A percentile compares a stretch with the other conserved stretches of the same genome.
Evolutionary conservation across 1,140 invertebrate species (phyloP).

Genomic region (Lutraria rhynchaena): DNA sequence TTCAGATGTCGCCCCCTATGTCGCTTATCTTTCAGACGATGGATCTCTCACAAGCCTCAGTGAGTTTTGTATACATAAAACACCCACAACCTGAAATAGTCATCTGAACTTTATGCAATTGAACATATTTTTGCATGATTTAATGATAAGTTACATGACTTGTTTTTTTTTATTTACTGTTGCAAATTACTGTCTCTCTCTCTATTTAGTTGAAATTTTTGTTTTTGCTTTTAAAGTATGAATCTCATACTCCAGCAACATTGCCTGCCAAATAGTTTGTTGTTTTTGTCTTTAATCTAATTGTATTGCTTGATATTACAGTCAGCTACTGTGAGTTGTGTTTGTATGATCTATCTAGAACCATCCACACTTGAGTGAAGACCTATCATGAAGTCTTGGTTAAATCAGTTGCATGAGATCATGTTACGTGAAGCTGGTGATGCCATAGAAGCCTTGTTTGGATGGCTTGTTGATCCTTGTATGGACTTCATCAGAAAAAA

Average conservation of each 20-base stretch:
- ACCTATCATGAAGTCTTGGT: conserved; percentile 81
- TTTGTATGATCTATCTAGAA: conserved; percentile 83
- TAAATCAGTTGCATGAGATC: conserved; percentile 71
- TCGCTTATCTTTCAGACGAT: conserved; percentile 83
- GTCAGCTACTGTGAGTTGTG: conserved; percentile 82
- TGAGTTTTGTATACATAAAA: conserved; percentile 65
- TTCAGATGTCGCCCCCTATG: conserved; percentile 83
- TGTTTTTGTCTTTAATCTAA: too few species aligned
- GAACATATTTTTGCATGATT: too few species aligned
- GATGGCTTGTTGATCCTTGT: conserved; percentile 83
- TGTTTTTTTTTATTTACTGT: too few species aligned
- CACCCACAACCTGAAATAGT: too few species aligned
- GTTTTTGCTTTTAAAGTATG: too few species aligned
- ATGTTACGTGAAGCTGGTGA: conserved; percentile 72
- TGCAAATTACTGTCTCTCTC: too few species aligned
- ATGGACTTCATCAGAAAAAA: conserved; percentile 81
- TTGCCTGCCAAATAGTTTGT: too few species aligned
- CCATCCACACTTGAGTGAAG: conserved; percentile 82
- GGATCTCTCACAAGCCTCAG: conserved; percentile 85
- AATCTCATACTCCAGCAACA: too few species aligned
- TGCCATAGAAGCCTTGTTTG: conserved; percentile 76
- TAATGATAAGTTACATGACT: too few species aligned
- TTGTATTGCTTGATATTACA: conserved; percentile 64
- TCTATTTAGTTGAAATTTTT: too few species aligned
- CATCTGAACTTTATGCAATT: too few species aligned